Percentiles rank a stretch among this genome's conserved stretches.
These are phyloP conservation scores for Calameuta filiformis DNA, from an alignment of 2,888 invertebrate genomes.

Conservation along the genomic window DNA sequence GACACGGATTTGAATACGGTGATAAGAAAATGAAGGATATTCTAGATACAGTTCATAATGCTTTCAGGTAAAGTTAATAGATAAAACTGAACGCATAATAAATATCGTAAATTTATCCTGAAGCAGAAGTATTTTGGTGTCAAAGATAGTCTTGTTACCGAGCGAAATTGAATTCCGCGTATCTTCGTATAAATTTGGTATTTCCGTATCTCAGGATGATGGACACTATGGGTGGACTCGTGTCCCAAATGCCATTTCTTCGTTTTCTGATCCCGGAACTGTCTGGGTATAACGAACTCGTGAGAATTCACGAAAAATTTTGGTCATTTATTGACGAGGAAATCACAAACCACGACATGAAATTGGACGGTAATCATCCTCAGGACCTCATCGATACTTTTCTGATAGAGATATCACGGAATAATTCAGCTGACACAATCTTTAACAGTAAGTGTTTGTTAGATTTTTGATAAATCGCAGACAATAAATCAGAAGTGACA, in stretches of 20 bases:
- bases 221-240: conserved; percentile 75
- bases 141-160: neutral
- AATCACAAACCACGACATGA: conserved; percentile 47
- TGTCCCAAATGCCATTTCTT: conserved; percentile 77
- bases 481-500: neutral
- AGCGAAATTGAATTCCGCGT: neutral
- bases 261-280: conserved; percentile 73
- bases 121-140: neutral
- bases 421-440: conserved; percentile 40
- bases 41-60: conserved; percentile 71
- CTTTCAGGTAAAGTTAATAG: conserved; percentile 67
- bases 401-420: conserved; percentile 70
- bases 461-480: neutral
- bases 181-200: neutral
- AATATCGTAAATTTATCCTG: neutral
- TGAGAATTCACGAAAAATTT: conserved; percentile 68
- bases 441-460: conserved; percentile 48
- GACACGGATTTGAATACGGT: conserved; percentile 72
- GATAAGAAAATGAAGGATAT: conserved; percentile 70
- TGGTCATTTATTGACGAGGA: conserved; percentile 70
- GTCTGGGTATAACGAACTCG: conserved; percentile 72
- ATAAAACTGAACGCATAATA: neutral
- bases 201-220: conserved; percentile 61
- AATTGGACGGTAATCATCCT: conserved; percentile 41
- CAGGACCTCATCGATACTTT: conserved; percentile 76